Evolutionary conservation across 2,888 invertebrate species (phyloP).

Genomic region (Cepaea hortensis): DNA sequence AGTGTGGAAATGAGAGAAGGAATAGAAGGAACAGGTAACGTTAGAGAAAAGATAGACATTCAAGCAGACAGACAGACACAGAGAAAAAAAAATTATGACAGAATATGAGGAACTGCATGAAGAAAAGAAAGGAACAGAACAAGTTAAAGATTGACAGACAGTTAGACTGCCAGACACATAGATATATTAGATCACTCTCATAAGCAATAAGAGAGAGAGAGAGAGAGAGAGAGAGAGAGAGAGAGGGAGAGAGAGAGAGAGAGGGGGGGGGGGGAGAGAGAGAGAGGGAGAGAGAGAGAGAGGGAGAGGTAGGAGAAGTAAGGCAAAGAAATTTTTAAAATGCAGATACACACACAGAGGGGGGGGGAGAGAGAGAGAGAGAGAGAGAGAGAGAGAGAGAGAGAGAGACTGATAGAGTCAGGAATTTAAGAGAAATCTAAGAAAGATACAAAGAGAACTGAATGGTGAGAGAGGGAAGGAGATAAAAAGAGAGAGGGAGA

Average conservation of each 20-base stretch:
- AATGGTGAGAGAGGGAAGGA: not conserved
- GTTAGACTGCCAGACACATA: not conserved
- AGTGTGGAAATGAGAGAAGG: conserved; percentile 20
- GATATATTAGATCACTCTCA: not conserved
- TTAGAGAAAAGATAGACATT: not conserved
- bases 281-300: conserved; percentile 31
- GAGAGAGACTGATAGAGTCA: conserved; percentile 19
- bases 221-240: conserved; percentile 29
- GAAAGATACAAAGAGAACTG: conserved; percentile 18
- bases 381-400: conserved; percentile 30
- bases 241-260: not conserved
- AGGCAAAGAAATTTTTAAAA: conserved; percentile 12
- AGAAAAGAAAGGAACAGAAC: conserved; percentile 1
- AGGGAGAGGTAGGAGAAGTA: conserved; percentile 16
- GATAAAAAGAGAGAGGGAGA: conserved; percentile 17
- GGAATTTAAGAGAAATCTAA: not conserved
- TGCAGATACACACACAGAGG: not conserved
- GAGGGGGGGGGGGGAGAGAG: not conserved
- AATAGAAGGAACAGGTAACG: not conserved
- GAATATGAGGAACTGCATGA: not conserved
- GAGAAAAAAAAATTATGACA: not conserved
- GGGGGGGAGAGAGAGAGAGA: conserved; percentile 28
- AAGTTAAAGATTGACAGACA: not conserved
- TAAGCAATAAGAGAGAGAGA: conserved; percentile 1
- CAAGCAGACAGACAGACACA: conserved; percentile 14